Evolutionary conservation across 2,797 vertebrate genomes (phyloP), one percentile per base, ranked within the genome.

Genomic region (Macrochelys suwanniensis): DNA sequence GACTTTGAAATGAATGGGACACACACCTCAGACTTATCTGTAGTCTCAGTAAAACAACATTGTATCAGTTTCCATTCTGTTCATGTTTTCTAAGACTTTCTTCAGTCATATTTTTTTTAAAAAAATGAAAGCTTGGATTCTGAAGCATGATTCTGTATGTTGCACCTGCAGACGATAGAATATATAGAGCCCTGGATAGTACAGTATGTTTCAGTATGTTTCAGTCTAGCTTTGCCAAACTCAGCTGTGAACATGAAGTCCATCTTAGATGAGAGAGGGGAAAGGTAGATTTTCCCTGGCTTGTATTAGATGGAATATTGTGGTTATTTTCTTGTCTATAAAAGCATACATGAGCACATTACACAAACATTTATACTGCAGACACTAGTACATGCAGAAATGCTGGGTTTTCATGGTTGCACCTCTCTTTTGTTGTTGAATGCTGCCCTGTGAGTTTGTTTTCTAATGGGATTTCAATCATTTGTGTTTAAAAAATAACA

Each of bases 1-100:
- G 1, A n/a, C 95, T 94, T 93, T 82, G 84, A 89, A 47, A 88
- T 23, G 26, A 92, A 25, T 53, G 80, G 59, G 1, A 68, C 7
- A 76, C 42, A 28, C 23, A 3, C n/a, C 16, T 68, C 65, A 68
- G 65, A 21, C 17, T 8, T 37, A 68, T 11, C 65, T 37, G 65
- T 68, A 37, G n/a, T 21, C 13, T 47, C 7, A 80, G 3, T 78
- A 89, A 81, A 89, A 5, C 12, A 83, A 50, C 57, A 59, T 6
- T 23, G 2, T 80, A 1, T 81, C 78, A 61, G 23, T 16, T 2
- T 47, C 10, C 4, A 15, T 54, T 21, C n/a, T 84, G 16, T 26
- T 86, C n/a, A 54, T 61, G 11, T 37, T 83, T 50, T 74, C 33
- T 80, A 89, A 88, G 53, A 65, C 7, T 4, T 78, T 76, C 84